phyloP scores from a whole-genome alignment of 2,113 vertebrate species.

The Pagrus major region DNA sequence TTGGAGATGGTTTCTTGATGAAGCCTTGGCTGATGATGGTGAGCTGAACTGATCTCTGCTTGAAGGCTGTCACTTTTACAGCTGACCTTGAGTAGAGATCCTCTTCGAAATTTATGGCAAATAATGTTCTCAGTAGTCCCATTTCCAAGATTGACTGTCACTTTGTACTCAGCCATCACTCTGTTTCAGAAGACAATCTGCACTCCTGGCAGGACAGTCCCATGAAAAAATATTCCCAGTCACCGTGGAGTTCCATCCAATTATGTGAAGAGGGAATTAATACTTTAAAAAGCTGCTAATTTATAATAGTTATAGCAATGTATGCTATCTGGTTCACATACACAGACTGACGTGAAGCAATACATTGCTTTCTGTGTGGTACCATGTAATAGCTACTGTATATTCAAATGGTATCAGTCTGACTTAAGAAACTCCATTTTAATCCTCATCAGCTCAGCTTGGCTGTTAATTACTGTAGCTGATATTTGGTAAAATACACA shows the following conservation, averaged over 20 bases:
- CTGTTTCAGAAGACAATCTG: constrained; percentile 90
- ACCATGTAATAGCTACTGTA: constrained; percentile 12
- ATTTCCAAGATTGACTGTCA: constrained; percentile 94
- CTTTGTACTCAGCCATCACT: constrained; percentile 88
- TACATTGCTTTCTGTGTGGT: constrained; percentile 12
- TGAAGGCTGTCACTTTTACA: constrained; percentile 83
- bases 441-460: neutral
- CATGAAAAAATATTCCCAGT: constrained; percentile 89
- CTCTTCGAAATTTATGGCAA: constrained; percentile 90
- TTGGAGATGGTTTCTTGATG: neutral
- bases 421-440: neutral
- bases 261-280: constrained; percentile 94
- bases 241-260: constrained; percentile 90
- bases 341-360: constrained; percentile 80
- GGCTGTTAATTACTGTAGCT: neutral
- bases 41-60: constrained; percentile 57
- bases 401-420: constrained; percentile 18
- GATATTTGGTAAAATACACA: constrained; percentile 1
- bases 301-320: constrained; percentile 92
- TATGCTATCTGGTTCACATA: constrained; percentile 86
- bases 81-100: constrained; percentile 89
- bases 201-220: constrained; percentile 89
- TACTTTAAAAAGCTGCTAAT: constrained; percentile 93
- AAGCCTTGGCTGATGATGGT: constrained; percentile 1
- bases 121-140: constrained; percentile 87